Evolutionary conservation across 1,140 invertebrate species (phyloP), one percentile per base, ranked within the genome.

Genomic region (Cydia pomonella): DNA sequence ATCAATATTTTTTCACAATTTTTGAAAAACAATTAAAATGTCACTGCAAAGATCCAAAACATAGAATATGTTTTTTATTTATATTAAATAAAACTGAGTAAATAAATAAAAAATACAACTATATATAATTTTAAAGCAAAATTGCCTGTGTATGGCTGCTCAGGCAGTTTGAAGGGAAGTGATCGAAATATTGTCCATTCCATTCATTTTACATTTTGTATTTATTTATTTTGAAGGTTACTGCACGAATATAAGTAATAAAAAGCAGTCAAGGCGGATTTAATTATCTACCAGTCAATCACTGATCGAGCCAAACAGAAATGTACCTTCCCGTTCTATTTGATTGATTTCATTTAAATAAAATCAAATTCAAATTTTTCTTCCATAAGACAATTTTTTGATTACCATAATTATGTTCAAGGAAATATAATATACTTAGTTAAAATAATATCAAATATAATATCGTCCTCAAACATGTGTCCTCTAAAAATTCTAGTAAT

Each of bases 61-160:
- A 10, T 59, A 5, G 18, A 23, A 12, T 59, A 2, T 23, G 0
- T 12, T 21, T 23, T 59, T 10, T 7, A 13, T 18, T 50, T n/a
- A 9, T 59, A n/a, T 59, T 59, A 12, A 23, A 59, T 23, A 59
- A 59, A 12, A 59, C 2, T 10, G 5, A 4, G 16, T 2, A n/a
- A 21, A 59, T 3, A 59, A 23, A 23, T 10, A 23, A 23, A 59
- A 59, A 23, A 7, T n/a, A n/a, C n/a, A n/a, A n/a, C n/a, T 21
- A 9, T 23, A 23, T 23, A 59, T 59, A 12, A 23, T 59, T 59
- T 59, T n/a, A n/a, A 59, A 33, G 29, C 64, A 50, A 50, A 72
- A 72, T 16, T 72, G 25, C 13, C 64, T 78, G 62, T 83, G 86
- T 89, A 88, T 90, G 88, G 88, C 88, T 90, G 88, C 86, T 77